These are phyloP conservation scores for Drosophila asahinai DNA, from an alignment of 1,140 invertebrate species.

Conservation along the genomic window DNA sequence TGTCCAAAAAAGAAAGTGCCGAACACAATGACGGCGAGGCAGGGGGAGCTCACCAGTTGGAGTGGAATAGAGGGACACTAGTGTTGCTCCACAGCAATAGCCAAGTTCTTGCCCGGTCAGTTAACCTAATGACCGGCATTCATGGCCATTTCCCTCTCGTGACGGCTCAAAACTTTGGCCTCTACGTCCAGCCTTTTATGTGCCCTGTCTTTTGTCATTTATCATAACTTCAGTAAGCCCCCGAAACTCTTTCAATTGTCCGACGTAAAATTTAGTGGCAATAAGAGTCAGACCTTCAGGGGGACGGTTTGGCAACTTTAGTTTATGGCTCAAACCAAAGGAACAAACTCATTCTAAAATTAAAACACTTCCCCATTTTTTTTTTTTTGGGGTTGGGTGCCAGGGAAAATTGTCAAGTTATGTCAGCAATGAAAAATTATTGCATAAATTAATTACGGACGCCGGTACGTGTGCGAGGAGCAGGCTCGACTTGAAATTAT, in stretches of 20 bases:
- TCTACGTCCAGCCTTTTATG: slow-evolving; percentile 54
- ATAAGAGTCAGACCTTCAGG: slow-evolving; percentile 31
- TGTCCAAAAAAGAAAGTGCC: slow-evolving; percentile 65
- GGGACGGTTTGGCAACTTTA: slow-evolving; percentile 31
- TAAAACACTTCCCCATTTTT: slow-evolving; percentile 52
- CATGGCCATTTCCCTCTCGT: slow-evolving; percentile 56
- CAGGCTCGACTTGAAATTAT: slow-evolving; percentile 54
- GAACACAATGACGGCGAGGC: slow-evolving; percentile 57
- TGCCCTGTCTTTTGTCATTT: slow-evolving; percentile 65
- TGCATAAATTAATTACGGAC: slow-evolving; percentile 79
- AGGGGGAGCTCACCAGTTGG: slow-evolving; percentile 2
- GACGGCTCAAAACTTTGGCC: slow-evolving; percentile 35
- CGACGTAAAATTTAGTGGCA: slow-evolving; percentile 54
- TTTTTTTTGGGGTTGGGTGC: not conserved
- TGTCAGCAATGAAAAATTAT: slow-evolving; percentile 81
- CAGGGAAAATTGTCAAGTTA: slow-evolving; percentile 69
- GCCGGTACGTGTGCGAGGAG: slow-evolving; percentile 43
- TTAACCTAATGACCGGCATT: slow-evolving; percentile 81
- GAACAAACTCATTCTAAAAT: slow-evolving; percentile 61
- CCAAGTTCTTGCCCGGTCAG: slow-evolving; percentile 73
- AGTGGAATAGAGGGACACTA: slow-evolving; percentile 13
- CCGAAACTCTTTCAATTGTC: slow-evolving; percentile 71
- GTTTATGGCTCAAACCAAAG: slow-evolving; percentile 40
- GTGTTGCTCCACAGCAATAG: slow-evolving; percentile 6
- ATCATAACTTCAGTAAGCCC: slow-evolving; percentile 52